Evolutionary conservation across 2,888 invertebrate species (phyloP).

Genomic region (Malthinus flaveolus): DNA sequence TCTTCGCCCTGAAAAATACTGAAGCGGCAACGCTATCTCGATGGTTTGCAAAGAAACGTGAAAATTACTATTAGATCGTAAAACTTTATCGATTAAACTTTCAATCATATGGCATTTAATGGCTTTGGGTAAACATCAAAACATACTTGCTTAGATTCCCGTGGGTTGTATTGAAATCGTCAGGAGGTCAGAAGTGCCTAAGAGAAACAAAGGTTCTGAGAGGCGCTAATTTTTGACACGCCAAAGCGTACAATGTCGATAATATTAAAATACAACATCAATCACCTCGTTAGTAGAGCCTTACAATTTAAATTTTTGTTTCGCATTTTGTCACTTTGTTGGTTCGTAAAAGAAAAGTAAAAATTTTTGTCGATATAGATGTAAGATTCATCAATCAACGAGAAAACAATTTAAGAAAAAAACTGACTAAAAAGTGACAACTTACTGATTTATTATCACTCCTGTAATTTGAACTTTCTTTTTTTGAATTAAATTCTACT

Average conservation of each 20-base stretch:
- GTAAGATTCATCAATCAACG: conserved; percentile 10
- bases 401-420: conserved; percentile 8
- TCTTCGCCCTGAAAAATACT: too few relatives aligned
- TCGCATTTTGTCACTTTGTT: too few relatives aligned
- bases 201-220: not conserved
- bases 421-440: conserved; percentile 11
- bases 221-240: not conserved
- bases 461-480: conserved; percentile 6
- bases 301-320: not conserved
- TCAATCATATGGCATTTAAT: too few relatives aligned
- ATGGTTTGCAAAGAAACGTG: too few relatives aligned
- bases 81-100: too few relatives aligned
- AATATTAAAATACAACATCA: not conserved
- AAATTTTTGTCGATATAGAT: conserved; percentile 7
- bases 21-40: too few relatives aligned
- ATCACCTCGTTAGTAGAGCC: not conserved
- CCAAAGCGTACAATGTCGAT: too few relatives aligned
- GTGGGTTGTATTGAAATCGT: conserved; percentile 1
- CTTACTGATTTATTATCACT: conserved; percentile 11
- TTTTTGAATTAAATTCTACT: not conserved
- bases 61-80: too few relatives aligned
- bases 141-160: conserved; percentile 1
- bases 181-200: not conserved
- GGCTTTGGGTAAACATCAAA: not conserved
- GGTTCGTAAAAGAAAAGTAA: not conserved